phyloP scores from a whole-genome alignment of 2,888 invertebrate genomes.

The Drosophila mimica region DNA sequence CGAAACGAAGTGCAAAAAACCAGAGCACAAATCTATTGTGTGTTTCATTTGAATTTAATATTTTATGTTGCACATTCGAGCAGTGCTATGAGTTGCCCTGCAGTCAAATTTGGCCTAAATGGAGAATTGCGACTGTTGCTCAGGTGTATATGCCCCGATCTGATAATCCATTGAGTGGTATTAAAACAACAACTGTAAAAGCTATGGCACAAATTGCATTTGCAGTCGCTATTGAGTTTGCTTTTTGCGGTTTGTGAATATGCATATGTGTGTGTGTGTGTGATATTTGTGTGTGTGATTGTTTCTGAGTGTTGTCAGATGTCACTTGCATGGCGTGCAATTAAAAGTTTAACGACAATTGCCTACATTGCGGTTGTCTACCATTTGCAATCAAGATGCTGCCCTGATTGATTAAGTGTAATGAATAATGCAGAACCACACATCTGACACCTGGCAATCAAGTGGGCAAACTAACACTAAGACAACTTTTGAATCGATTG shows the following conservation, averaged over 20 bases:
- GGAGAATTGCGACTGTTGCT: neutral
- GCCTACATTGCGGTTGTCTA: constrained; percentile 64
- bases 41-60: constrained; percentile 73
- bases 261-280: constrained; percentile 1
- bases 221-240: constrained; percentile 64
- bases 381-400: constrained; percentile 33
- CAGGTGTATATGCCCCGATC: neutral
- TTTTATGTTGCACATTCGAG: constrained; percentile 51
- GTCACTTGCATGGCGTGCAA: constrained; percentile 67
- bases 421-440: constrained; percentile 60
- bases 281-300: constrained; percentile 10
- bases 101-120: neutral
- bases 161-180: constrained; percentile 3
- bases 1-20: constrained; percentile 28
- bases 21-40: constrained; percentile 69
- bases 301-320: constrained; percentile 57
- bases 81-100: constrained; percentile 21
- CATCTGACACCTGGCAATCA: constrained; percentile 59
- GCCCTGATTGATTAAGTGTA: constrained; percentile 69
- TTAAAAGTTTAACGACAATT: constrained; percentile 70
- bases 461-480: constrained; percentile 24
- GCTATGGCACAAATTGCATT: constrained; percentile 41
- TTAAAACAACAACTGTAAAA: constrained; percentile 29
- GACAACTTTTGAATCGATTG: constrained; percentile 30
- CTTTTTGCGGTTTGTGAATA: constrained; percentile 70